These are phyloP conservation scores for Bombus picipes DNA, from an alignment of 1,140 invertebrate genomes.

Conservation along the genomic window DNA sequence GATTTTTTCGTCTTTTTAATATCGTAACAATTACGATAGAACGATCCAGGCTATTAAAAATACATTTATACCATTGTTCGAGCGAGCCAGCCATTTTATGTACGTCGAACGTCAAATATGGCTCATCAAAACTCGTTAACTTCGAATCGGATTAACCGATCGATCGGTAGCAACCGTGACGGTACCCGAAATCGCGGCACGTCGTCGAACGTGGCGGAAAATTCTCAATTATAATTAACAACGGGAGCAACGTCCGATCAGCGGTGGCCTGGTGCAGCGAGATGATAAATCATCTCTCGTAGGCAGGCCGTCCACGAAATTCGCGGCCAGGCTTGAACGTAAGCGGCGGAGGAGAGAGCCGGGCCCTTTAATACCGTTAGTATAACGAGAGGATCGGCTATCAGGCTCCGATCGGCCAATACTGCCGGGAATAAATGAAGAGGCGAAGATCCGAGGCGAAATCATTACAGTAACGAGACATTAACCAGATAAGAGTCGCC, in stretches of 20 bases:
- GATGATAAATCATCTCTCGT: slow-evolving; percentile 65
- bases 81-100: neutral
- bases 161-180: neutral
- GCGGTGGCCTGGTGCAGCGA: slow-evolving; percentile 16
- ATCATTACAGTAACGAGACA: slow-evolving; percentile 71
- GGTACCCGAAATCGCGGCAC: neutral
- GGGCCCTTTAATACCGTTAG: slow-evolving; percentile 66
- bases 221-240: slow-evolving; percentile 59
- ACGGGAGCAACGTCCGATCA: slow-evolving; percentile 58
- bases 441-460: slow-evolving; percentile 69
- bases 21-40: too few relatives aligned
- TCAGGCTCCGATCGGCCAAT: slow-evolving; percentile 66
- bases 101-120: neutral
- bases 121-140: neutral
- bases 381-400: slow-evolving; percentile 65
- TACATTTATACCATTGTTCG: neutral
- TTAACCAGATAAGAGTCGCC: slow-evolving; percentile 70
- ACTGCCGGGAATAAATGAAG: slow-evolving; percentile 68
- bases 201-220: slow-evolving; percentile 48
- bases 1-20: too few relatives aligned
- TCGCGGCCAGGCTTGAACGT: slow-evolving; percentile 45
- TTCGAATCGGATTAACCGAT: slow-evolving; percentile 20
- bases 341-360: neutral
- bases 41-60: neutral
- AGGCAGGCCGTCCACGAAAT: slow-evolving; percentile 63